Evolutionary conservation across 2,888 invertebrate species (phyloP).

Genomic region (Synanthedon andrenaeformis): DNA sequence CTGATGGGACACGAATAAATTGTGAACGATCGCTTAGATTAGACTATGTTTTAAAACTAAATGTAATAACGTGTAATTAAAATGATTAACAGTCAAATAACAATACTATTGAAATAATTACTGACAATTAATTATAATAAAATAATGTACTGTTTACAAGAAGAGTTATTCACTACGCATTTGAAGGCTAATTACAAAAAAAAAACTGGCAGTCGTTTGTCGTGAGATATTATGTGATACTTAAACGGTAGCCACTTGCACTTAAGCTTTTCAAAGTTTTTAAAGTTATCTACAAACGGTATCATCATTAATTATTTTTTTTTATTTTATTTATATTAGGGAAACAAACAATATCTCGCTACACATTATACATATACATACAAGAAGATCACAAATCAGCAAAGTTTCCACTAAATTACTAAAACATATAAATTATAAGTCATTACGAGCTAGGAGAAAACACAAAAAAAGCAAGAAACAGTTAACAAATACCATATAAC

Average conservation of each 20-base stretch:
- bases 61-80: neutral
- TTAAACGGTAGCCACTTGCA: slow-evolving; percentile 45
- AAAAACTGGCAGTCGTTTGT: slow-evolving; percentile 19
- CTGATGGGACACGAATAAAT: slow-evolving; percentile 41
- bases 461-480: too few species aligned
- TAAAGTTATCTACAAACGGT: slow-evolving; percentile 42
- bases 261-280: slow-evolving; percentile 32
- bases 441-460: too few species aligned
- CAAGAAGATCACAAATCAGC: too few species aligned
- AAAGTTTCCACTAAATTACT: too few species aligned
- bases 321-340: too few species aligned
- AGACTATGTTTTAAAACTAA: neutral
- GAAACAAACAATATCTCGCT: too few species aligned
- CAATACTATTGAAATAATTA: neutral
- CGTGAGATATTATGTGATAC: slow-evolving; percentile 42
- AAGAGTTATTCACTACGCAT: neutral
- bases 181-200: neutral
- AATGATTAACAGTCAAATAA: neutral
- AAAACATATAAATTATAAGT: too few species aligned
- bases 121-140: neutral
- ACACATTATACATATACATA: too few species aligned
- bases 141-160: neutral
- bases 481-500: too few species aligned
- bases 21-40: slow-evolving; percentile 2
- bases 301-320: slow-evolving; percentile 57